Evolutionary conservation across 1,140 invertebrate genomes (phyloP), one percentile per base, ranked within the genome.

Genomic region (Aleiodes sp.): DNA sequence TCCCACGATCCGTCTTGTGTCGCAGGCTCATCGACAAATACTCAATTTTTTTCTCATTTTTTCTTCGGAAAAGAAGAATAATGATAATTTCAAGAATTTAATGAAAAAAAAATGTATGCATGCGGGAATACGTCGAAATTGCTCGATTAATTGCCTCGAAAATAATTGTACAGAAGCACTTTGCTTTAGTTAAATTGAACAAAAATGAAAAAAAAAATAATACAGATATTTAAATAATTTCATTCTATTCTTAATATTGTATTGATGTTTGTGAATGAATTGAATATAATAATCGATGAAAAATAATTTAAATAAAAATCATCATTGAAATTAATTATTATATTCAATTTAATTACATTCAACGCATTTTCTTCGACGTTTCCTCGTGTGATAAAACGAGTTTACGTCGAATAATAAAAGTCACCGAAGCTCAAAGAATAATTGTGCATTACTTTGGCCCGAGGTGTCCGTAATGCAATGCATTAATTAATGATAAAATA

Each of bases 121-220:
- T 59, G 19, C 57, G 56, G 61, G 56, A 68, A 60, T 43, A 31
- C 57, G 57, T 68, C 37, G 56, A 68, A 68, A 60, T 37, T 39
- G 21, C 33, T 39, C 14, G 19, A 52, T 21, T 24, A 21, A 52
- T 52, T 52, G 46, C 46, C 46, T 52, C 46, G 46, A 52, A n/a
- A n/a, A n/a, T 52, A 52, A 52, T 52, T 52, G 46, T 52, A 52
- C 46, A 52, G 46, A 52, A 52, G 16, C 39, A 16, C 39, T 16
- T 52, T 52, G 46, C 46, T 21, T 52, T 52, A 52, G 16, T 52
- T 52, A 52, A 52, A n/a, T n/a, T 52, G 46, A 21, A 35, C 31
- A 35, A 10, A 35, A 35, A 35, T n/a, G n/a, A n/a, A n/a, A n/a
- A n/a, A n/a, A n/a, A n/a, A n/a, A n/a, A n/a, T n/a, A n/a, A n/a